phyloP scores from a whole-genome alignment of 2,797 vertebrate genomes.

The Eupleurogrammus muticus region DNA sequence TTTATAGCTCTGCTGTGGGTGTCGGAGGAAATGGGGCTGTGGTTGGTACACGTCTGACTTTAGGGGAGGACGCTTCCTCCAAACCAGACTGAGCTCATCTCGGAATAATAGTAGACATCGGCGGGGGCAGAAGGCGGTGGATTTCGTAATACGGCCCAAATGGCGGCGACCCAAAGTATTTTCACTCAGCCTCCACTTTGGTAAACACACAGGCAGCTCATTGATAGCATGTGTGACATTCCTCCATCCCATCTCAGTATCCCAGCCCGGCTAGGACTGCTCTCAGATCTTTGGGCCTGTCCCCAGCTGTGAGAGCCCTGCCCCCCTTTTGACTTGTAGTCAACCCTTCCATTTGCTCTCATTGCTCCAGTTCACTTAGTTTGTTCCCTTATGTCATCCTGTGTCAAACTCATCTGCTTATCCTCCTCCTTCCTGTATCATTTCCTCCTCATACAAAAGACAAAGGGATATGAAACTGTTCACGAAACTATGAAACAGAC shows the following conservation, averaged over 20 bases:
- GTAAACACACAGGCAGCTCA: constrained; percentile 77
- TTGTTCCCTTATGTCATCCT: constrained; percentile 25
- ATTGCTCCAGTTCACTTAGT: constrained; percentile 13
- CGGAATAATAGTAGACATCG: constrained; percentile 35
- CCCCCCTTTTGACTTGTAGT: constrained; percentile 17
- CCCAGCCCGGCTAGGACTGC: constrained; percentile 45
- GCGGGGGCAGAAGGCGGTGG: constrained; percentile 34
- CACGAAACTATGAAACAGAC: neutral
- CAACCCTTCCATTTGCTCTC: constrained; percentile 36
- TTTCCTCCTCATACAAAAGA: constrained; percentile 28
- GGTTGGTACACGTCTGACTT: constrained; percentile 60
- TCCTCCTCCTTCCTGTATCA: neutral
- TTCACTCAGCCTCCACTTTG: constrained; percentile 65
- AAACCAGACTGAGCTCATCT: constrained; percentile 56
- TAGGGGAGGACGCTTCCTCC: constrained; percentile 59
- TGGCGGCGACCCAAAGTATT: constrained; percentile 63
- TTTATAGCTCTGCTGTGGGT: constrained; percentile 73
- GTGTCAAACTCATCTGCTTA: constrained; percentile 19
- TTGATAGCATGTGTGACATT: constrained; percentile 84
- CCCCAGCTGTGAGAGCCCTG: constrained; percentile 46
- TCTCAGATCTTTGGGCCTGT: constrained; percentile 57
- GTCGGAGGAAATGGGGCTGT: constrained; percentile 72
- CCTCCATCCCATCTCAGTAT: constrained; percentile 73
- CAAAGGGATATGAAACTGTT: neutral
- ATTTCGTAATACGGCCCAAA: constrained; percentile 58